Evolutionary conservation across 2,888 invertebrate genomes (phyloP), one percentile per base, ranked within the genome.

Genomic region (Theodoxus fluviatilis): DNA sequence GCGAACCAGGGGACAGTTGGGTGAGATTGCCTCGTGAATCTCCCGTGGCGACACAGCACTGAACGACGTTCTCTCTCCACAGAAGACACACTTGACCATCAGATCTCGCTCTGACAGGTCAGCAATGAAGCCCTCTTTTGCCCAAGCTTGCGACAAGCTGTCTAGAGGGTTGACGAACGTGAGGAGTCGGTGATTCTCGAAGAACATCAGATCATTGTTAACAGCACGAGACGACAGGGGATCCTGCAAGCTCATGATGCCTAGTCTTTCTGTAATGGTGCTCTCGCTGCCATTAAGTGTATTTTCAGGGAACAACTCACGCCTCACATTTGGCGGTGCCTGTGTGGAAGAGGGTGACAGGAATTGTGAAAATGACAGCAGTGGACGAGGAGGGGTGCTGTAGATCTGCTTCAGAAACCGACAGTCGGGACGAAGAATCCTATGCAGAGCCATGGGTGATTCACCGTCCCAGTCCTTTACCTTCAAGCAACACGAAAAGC

Each of bases 11-110:
- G 52, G 52, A 18, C 52, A 52, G 52, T 52, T 52, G 4, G 6
- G 22, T 9, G 52, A 52, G n/a, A 52, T 18, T 4, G n/a, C 6
- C 25, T 25, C 22, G 28, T 52, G 52, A 18, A 52, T 18, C 25
- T 52, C 52, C 6, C n/a, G 6, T 7, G n/a, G 7, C 6, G 52
- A 25, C 25, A 22, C 9, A 7, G n/a, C 52, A 52, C 4, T 52
- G n/a, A 52, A 52, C 22, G 6, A 9, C 6, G n/a, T 9, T 52
- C 25, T 25, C n/a, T 9, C 25, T 22, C 52, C 52, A 52, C 52
- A 52, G 52, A 52, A 52, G 28, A 52, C 52, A 52, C 52, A 52
- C n/a, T 52, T 52, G 7, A 52, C 52, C n/a, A 18, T 18, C n/a
- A n/a, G n/a, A n/a, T 18, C n/a, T 7, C 25, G n/a, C 52, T 52